phyloP scores from a whole-genome alignment of 2,113 vertebrate genomes.

The Rostratula benghalensis region DNA sequence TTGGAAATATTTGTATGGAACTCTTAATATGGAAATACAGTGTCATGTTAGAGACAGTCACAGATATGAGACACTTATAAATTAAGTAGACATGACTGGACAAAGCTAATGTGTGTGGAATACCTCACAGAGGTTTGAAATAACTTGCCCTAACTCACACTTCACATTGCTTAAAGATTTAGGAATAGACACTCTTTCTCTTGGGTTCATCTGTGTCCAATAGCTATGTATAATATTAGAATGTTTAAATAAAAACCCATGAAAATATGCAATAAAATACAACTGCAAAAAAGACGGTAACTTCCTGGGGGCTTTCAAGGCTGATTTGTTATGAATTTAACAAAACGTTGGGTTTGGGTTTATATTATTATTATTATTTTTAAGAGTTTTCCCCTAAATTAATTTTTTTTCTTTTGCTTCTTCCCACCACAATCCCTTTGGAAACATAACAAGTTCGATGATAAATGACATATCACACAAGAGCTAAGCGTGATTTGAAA shows the following conservation, averaged over 20 bases:
- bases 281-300: not conserved
- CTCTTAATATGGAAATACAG: not conserved
- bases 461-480: not conserved
- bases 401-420: not conserved
- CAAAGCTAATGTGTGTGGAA: not conserved
- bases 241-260: not conserved
- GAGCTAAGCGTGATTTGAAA: conserved; percentile 5
- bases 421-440: not conserved
- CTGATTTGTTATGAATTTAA: not conserved
- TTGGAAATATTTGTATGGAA: not conserved
- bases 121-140: not conserved
- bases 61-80: not conserved
- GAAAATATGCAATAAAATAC: not conserved
- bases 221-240: not conserved
- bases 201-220: not conserved
- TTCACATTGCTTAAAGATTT: not conserved
- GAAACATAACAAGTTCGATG: not conserved
- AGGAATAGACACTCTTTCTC: not conserved
- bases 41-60: not conserved
- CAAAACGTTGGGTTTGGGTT: not conserved
- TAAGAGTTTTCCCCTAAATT: not conserved
- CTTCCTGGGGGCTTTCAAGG: not conserved
- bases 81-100: not conserved
- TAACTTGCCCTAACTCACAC: not conserved
- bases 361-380: not conserved